phyloP scores from a whole-genome alignment of 2,888 invertebrate species.

The Sabellastarte sp. region DNA sequence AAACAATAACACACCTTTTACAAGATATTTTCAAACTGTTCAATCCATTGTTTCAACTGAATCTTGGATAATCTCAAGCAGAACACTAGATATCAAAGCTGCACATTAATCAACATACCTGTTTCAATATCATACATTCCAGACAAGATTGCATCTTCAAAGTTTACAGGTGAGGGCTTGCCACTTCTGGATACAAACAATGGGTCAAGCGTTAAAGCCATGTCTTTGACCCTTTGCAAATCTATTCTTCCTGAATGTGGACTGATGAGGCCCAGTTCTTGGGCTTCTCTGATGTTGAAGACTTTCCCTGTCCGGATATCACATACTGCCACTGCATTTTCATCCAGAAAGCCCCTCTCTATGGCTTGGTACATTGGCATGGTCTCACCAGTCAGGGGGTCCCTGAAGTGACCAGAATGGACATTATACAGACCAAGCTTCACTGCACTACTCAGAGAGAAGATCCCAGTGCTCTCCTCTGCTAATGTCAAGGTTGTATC shows the following conservation, averaged over 20 bases:
- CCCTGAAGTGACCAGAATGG: conserved; percentile 22
- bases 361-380: conserved; percentile 72
- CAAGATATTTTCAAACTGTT: too few relatives aligned
- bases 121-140: conserved; percentile 67
- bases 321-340: conserved; percentile 14
- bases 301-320: conserved; percentile 67
- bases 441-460: conserved; percentile 31
- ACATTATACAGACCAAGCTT: conserved; percentile 40
- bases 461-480: conserved; percentile 9
- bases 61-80: too few relatives aligned
- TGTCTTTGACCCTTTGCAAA: conserved; percentile 60
- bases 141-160: conserved; percentile 31
- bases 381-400: conserved; percentile 23
- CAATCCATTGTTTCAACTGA: too few relatives aligned
- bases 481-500: neutral
- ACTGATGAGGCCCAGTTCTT: conserved; percentile 62
- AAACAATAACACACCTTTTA: too few relatives aligned
- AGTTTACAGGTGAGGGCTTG: conserved; percentile 22
- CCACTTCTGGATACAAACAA: conserved; percentile 13
- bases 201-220: conserved; percentile 23
- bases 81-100: too few relatives aligned
- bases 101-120: conserved; percentile 64
- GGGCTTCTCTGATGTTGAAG: conserved; percentile 79
- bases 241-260: conserved; percentile 28
- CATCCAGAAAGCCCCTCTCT: conserved; percentile 48